phyloP scores from a whole-genome alignment of 2,797 vertebrate genomes.

The Dipus sagitta region DNA sequence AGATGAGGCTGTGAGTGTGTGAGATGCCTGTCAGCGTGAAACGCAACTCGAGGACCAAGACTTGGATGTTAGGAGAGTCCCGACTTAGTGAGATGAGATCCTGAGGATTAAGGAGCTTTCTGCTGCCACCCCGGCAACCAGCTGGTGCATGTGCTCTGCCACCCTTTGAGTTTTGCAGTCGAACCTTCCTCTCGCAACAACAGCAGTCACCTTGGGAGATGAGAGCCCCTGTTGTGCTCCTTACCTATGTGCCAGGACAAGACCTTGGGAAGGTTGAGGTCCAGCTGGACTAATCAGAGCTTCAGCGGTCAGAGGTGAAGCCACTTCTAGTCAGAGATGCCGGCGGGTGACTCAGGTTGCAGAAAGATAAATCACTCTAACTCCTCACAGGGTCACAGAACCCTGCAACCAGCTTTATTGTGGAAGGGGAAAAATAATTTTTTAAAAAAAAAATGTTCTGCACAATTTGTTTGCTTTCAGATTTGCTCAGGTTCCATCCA shows the following conservation, averaged over 20 bases:
- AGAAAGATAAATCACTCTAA: constrained; percentile 57
- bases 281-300: background rate
- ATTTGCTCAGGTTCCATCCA: constrained; percentile 65
- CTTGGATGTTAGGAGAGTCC: background rate
- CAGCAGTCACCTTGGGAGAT: background rate
- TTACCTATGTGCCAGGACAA: background rate
- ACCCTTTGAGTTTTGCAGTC: background rate
- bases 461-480: constrained; percentile 67
- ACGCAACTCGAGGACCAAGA: background rate
- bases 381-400: constrained; percentile 35
- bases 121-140: background rate
- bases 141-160: background rate
- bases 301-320: constrained; percentile 34
- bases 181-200: background rate
- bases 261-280: background rate
- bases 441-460: background rate
- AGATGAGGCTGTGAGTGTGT: background rate
- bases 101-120: background rate
- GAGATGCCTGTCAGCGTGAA: background rate
- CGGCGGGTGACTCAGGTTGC: background rate
- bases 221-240: background rate
- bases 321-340: background rate
- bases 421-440: background rate
- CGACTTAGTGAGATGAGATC: background rate
- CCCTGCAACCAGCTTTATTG: background rate